Base-by-base conservation (phyloP, 2,797 vertebrate genomes). In the Enteromius viviparus region DNA sequence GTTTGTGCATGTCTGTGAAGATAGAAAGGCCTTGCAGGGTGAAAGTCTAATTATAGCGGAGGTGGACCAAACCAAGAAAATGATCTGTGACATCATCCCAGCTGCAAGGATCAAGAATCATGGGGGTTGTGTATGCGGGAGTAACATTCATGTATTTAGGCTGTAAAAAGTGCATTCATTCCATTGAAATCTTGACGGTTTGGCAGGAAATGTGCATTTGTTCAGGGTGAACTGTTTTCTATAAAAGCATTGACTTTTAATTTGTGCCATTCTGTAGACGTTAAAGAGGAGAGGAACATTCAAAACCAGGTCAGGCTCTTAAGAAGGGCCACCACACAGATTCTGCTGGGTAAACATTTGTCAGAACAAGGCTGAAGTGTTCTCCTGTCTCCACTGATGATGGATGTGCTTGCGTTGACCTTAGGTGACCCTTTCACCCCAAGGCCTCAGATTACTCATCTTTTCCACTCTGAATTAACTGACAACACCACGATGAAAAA, bases 331-430 rank as follows among this genome's bases (percentile, higher is more conserved):
- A 76, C 58, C 7, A 3, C 78, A 47, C 7, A 32, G 49, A 79
- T 87, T 88, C 78, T 69, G 84, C 77, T 87, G 80, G 89, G 88
- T 81, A 87, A 91, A 92, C 85, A 85, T 5, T 45, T 78, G 6
- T 78, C n/a, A 71, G 84, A 78, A 87, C 88, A 87, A 85, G 86
- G 76, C 84, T 87, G 75, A 86, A 88, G 74, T 89, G 87, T 89
- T 80, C 88, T 85, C 86, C 87, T 85, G 89, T 90, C 90, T 89
- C 85, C 49, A 62, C 84, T 78, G 79, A 84, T 92, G 91, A 92
- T 90, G 89, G 90, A 93, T 92, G 88, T 80, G 45, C 84, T 80
- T 88, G 80, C 17, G 62, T 76, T 88, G 91, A 92, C 92, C 92
- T 86, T 26, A 78, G 6, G 83, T 55, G 71, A 91, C 91, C 91